Base-by-base conservation (phyloP, 1,140 invertebrate genomes). In the Heliconius himera region DNA sequence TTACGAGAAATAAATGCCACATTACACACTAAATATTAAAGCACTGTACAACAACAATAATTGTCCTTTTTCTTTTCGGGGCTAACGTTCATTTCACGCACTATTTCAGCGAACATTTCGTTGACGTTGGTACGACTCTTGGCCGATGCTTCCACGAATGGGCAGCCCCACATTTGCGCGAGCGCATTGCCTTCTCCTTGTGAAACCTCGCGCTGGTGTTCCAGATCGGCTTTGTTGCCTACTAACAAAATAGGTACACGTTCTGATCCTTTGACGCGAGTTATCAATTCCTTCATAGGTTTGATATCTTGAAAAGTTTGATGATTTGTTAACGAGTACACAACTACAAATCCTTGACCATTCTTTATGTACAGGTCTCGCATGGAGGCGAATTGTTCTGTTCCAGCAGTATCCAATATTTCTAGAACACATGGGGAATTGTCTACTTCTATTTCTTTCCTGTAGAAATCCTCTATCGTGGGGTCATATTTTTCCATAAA, bases 401-500 rank as follows among this genome's bases (percentile, higher is more conserved):
- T 99, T 84, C 99, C 99, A 79, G 99, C 99, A 16, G 99, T 99
- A 95, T 99, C 99, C 83, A 99, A 96, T 91, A 99, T 99, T 96
- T 99, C 99, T 86, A 99, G 96, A 89, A 99, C 99, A 95, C 99
- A 99, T 72, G 99, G 99, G 77, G 99, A 98, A 88, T 98, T 98
- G 95, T 99, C 99, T 84, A 99, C 99, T 96, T 99, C 99, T 82
- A 99, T 99, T 96, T 99, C 99, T 96, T 99, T 99, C 81, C 99
- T 96, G 95, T 99, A 99, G 95, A 99, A 99, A 95, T 99, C 99
- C 95, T 99, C 99, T 93, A 99, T 99, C 54, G 99, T 99, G 49
- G 99, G 99, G 93, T 99, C 99, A 95, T 99, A 99, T 95, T 99
- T 99, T 95, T 99, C 99, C 96, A 99, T 99, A 95, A 99, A 99